Base-by-base conservation (phyloP, 64 coral and sea anemone genomes). In the Astreopora myriophthalma region DNA sequence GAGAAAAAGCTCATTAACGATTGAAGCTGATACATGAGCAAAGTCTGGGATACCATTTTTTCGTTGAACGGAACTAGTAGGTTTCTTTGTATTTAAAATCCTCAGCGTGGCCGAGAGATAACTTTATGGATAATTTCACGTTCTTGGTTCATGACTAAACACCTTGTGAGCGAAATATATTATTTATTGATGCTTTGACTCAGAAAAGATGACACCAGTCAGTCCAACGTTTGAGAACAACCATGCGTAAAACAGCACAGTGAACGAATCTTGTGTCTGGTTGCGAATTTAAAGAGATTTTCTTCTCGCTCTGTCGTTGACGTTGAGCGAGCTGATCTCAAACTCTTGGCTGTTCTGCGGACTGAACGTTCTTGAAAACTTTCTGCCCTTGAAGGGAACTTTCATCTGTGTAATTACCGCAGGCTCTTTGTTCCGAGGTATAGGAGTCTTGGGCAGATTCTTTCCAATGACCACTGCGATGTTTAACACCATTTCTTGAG, bases 381-480 rank as follows among this genome's bases (percentile, higher is more conserved):
- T 71, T 57, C 72, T 76, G 13, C 68, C 25, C 4, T 93, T 83
- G 74, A 96, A 92, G 1, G 87, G 78, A 60, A 99, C 28, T 25
- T 89, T 89, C 34, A 99, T 76, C 71, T 99, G 91, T 44, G 93
- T 76, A 3, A 99, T 95, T 2, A 99, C 86, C 9, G 94, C 94
- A 8, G 97, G 90, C 22, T 93, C 94, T 39, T 96, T 99, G 33
- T 90, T 93, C 33, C 97, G 64, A 17, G 97, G 97, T 29, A 96
- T 84, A 2, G 97, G 93, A 3, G 87, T 96, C 26, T 88, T 87
- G 0, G 90, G 97, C 2, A 99, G 80, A 48, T 90, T 87, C 60
- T 89, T 95, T 2, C 91, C 90, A 28, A 95, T 94, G 5, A 99
- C 97, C 16, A 99, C 90, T 28, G 97, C 97, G 20, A 99, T 76